Evolutionary conservation across 2,797 vertebrate genomes (phyloP).

Genomic region (Eulemur mongoz): DNA sequence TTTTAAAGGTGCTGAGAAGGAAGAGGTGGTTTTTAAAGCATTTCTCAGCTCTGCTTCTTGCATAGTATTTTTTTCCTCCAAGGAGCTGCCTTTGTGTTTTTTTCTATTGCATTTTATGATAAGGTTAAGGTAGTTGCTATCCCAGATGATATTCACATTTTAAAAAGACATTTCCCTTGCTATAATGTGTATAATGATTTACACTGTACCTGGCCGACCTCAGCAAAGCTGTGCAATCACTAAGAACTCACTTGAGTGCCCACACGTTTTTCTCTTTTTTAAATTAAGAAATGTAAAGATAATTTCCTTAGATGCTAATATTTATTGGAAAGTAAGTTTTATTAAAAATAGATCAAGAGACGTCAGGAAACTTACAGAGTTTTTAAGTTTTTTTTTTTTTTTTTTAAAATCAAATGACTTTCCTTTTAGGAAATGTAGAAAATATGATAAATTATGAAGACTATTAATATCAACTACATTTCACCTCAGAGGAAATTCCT

Average conservation of each 20-base stretch:
- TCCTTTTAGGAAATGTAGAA: not conserved
- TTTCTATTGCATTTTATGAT: not conserved
- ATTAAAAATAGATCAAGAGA: not conserved
- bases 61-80: not conserved
- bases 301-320: not conserved
- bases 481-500: not conserved
- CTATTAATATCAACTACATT: not conserved
- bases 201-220: not conserved
- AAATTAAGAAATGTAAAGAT: constrained; percentile 34
- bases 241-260: not conserved
- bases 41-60: not conserved
- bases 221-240: not conserved
- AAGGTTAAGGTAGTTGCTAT: not conserved
- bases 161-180: not conserved
- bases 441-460: not conserved
- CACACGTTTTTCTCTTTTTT: not conserved
- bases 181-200: not conserved
- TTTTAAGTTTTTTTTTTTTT: not conserved
- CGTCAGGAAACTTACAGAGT: not conserved
- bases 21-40: not conserved
- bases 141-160: not conserved
- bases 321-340: not conserved
- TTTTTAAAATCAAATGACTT: not conserved
- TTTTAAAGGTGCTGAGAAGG: not conserved
- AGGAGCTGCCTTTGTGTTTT: not conserved